Evolutionary conservation across 2,797 vertebrate genomes (phyloP).

Genomic region (Bovichtus variegatus): DNA sequence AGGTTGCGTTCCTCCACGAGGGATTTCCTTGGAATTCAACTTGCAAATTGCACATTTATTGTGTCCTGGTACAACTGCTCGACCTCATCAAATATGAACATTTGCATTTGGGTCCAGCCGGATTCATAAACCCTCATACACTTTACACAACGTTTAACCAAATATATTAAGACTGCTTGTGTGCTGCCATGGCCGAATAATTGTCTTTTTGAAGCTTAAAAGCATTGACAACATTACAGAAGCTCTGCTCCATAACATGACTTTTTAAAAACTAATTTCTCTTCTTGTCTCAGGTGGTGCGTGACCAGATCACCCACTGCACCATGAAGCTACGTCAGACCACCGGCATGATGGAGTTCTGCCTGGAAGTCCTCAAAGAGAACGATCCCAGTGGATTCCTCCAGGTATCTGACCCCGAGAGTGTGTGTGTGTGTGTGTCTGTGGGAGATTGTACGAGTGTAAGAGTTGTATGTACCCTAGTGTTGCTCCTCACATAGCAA

Average conservation of each 20-base stretch:
- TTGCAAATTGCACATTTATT: too few species aligned
- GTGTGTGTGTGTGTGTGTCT: slow-evolving; percentile 9
- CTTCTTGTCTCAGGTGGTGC: slow-evolving; percentile 88
- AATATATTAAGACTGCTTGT: not conserved
- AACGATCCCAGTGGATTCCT: slow-evolving; percentile 97
- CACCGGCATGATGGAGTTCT: slow-evolving; percentile 98
- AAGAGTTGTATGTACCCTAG: not conserved
- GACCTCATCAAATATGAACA: too few species aligned
- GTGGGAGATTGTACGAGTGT: not conserved
- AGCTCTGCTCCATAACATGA: not conserved
- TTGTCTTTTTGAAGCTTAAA: not conserved
- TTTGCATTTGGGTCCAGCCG: too few species aligned
- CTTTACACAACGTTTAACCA: not conserved
- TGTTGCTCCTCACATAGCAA: not conserved
- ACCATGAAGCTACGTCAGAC: slow-evolving; percentile 98
- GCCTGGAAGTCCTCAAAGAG: slow-evolving; percentile 97
- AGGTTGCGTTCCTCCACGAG: too few species aligned
- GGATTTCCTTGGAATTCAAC: too few species aligned
- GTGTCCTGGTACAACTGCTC: too few species aligned
- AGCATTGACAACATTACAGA: not conserved
- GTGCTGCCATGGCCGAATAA: not conserved
- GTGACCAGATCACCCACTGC: slow-evolving; percentile 99
- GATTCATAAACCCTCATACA: too few species aligned
- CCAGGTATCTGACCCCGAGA: slow-evolving; percentile 88
- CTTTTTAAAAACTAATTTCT: not conserved